phyloP scores from a whole-genome alignment of 1,140 invertebrate genomes.

The Drosophila subobscura region DNA sequence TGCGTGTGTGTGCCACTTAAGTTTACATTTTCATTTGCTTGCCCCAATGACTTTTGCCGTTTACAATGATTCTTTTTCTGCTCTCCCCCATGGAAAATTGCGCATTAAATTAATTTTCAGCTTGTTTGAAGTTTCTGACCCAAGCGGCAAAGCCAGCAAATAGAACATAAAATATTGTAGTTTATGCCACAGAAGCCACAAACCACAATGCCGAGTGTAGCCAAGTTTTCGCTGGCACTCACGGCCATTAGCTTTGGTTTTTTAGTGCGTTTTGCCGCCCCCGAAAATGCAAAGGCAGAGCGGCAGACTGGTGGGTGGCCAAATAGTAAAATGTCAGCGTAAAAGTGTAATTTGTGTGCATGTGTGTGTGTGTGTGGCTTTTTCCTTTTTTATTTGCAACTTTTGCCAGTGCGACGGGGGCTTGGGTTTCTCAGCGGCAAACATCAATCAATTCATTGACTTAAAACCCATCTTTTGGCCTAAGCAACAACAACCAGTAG shows the following conservation, averaged over 20 bases:
- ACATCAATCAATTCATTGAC: slow-evolving; percentile 80
- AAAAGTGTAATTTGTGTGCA: slow-evolving; percentile 80
- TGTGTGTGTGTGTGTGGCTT: slow-evolving; percentile 49
- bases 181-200: slow-evolving; percentile 60
- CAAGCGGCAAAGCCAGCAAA: slow-evolving; percentile 33
- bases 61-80: slow-evolving; percentile 75
- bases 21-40: slow-evolving; percentile 80
- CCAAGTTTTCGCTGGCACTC: slow-evolving; percentile 63
- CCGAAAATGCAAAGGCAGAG: slow-evolving; percentile 73
- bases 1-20: slow-evolving; percentile 75
- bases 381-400: slow-evolving; percentile 29
- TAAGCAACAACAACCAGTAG: slow-evolving; percentile 8
- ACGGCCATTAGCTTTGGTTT: slow-evolving; percentile 75
- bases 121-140: slow-evolving; percentile 77
- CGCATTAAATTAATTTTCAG: slow-evolving; percentile 80
- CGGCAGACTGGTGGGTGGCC: slow-evolving; percentile 30
- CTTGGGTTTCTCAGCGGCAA: slow-evolving; percentile 5
- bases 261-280: slow-evolving; percentile 61
- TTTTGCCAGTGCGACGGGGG: too few relatives aligned
- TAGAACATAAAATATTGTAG: slow-evolving; percentile 70
- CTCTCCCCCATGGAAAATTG: slow-evolving; percentile 57
- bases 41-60: slow-evolving; percentile 75
- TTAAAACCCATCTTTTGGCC: slow-evolving; percentile 40
- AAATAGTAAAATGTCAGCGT: slow-evolving; percentile 82
- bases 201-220: slow-evolving; percentile 26